Conservation (phyloP, 1,140 invertebrate genomes). For the Pachyrhynchus sulphureomaculatus region DNA sequence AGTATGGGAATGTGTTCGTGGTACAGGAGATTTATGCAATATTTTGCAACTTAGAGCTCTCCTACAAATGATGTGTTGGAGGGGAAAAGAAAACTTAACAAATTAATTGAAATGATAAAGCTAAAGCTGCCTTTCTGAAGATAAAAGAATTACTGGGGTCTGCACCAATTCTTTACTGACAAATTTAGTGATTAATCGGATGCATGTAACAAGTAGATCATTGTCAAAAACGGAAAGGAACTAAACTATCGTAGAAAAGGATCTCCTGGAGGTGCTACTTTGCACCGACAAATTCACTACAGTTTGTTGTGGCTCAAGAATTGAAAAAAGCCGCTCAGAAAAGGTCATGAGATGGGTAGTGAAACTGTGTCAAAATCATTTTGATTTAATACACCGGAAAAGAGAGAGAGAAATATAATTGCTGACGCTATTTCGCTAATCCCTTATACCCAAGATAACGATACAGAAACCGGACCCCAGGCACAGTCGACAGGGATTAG, state of each 20-base stretch:
- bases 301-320: constrained; percentile 52
- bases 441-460: background rate
- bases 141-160: background rate
- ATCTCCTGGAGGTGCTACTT: constrained; percentile 23
- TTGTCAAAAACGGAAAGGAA: constrained; percentile 39
- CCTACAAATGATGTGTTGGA: background rate
- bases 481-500: too few relatives aligned
- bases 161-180: constrained; percentile 30
- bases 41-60: background rate
- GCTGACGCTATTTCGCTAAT: constrained; percentile 47
- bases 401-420: constrained; percentile 43
- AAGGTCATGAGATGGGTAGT: constrained; percentile 54
- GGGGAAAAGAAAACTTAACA: constrained; percentile 12
- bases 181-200: constrained; percentile 31
- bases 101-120: constrained; percentile 1
- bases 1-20: constrained; percentile 9
- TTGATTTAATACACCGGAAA: constrained; percentile 47
- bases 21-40: background rate
- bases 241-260: constrained; percentile 23
- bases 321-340: constrained; percentile 50
- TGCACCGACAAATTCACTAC: constrained; percentile 30
- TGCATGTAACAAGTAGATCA: constrained; percentile 46
- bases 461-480: too few relatives aligned
- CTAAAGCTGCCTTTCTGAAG: background rate
- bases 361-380: constrained; percentile 46